These are phyloP conservation scores for Mesorhabditis sp. DNA, from an alignment of 2,888 invertebrate species.

Conservation along the genomic window DNA sequence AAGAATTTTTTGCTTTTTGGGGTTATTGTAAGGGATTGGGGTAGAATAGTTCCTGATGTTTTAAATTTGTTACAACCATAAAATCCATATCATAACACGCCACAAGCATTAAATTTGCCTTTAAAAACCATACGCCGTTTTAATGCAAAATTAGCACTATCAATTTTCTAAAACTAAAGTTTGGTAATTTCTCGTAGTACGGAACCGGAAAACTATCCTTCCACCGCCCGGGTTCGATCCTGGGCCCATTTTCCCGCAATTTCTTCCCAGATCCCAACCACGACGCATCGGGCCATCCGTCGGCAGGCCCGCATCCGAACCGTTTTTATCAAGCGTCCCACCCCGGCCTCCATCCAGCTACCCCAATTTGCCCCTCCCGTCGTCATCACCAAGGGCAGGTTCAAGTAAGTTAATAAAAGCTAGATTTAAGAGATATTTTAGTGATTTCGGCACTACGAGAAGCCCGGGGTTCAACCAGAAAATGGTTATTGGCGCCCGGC, in stretches of 20 bases:
- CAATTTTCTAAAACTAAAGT: too few species aligned
- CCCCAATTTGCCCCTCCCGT: neutral
- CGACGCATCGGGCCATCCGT: neutral
- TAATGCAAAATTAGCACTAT: too few species aligned
- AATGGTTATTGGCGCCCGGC: neutral
- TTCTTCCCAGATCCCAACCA: neutral
- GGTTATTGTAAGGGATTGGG: too few species aligned
- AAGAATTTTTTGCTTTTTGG: constrained; percentile 10
- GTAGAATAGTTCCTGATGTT: too few species aligned
- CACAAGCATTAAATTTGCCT: too few species aligned
- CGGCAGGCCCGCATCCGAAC: constrained; percentile 6
- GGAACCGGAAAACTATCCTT: neutral
- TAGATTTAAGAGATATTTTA: neutral
- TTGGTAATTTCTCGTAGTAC: too few species aligned
- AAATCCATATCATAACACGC: too few species aligned
- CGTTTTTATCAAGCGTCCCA: neutral
- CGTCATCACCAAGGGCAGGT: neutral
- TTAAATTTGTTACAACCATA: too few species aligned
- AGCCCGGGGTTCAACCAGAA: too few species aligned
- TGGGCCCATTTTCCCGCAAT: neutral
- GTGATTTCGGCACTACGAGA: neutral
- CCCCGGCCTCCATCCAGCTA: neutral
- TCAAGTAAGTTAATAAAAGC: neutral
- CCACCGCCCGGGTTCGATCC: neutral
- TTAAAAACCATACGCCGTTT: too few species aligned